Percentiles rank a stretch among this genome's conserved stretches.
Evolutionary conservation across 1,140 invertebrate species (phyloP).

Genomic region (Bombus consobrinus): DNA sequence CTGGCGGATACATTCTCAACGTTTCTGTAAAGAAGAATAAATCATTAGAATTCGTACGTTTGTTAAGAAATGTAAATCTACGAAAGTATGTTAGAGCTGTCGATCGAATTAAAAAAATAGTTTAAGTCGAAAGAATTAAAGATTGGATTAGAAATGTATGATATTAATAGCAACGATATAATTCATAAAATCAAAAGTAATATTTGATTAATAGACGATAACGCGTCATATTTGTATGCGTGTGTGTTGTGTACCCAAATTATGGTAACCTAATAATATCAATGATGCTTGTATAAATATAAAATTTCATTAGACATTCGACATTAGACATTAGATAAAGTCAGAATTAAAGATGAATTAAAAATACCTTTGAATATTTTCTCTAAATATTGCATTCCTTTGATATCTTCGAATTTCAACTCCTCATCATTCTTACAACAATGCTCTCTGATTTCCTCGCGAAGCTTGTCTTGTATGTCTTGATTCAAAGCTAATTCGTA

Average conservation of each 20-base stretch:
- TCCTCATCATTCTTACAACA: slow-evolving; percentile 49
- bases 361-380: slow-evolving; percentile 66
- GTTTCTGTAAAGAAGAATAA: slow-evolving; percentile 81
- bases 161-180: no score
- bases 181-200: no score
- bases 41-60: neutral
- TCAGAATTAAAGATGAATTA: no score
- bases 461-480: slow-evolving; percentile 82
- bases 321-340: no score
- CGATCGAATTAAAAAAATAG: neutral
- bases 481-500: slow-evolving; percentile 82
- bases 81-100: neutral
- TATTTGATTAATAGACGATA: no score
- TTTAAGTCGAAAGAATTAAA: no score
- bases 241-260: no score
- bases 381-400: slow-evolving; percentile 72
- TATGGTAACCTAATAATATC: no score
- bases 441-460: slow-evolving; percentile 79
- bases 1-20: slow-evolving; percentile 84
- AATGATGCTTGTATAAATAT: no score
- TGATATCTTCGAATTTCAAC: slow-evolving; percentile 64
- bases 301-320: no score
- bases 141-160: no score
- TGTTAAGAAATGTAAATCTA: neutral
- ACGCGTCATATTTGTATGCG: no score